Evolutionary conservation across 2,888 invertebrate genomes (phyloP).

Genomic region (Calliopum simillimum): DNA sequence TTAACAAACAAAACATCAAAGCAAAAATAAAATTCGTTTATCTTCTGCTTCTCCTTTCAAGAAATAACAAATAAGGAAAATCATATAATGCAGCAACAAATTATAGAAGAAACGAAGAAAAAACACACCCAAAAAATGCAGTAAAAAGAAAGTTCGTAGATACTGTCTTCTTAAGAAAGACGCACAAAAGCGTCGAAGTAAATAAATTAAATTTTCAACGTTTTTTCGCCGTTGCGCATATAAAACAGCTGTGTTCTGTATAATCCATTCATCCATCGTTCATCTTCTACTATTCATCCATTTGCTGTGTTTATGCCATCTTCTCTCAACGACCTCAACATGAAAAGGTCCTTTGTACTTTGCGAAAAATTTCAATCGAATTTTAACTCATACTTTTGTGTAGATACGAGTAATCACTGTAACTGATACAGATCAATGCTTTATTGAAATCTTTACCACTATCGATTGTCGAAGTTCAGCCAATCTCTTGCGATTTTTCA

Average conservation of each 20-base stretch:
- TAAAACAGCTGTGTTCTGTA: slow-evolving; percentile 14
- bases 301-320: background rate
- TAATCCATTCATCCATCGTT: background rate
- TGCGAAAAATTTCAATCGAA: background rate
- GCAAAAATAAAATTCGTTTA: too few relatives aligned
- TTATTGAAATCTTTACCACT: slow-evolving; percentile 5
- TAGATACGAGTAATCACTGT: too few relatives aligned
- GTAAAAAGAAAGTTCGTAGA: too few relatives aligned
- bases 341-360: background rate
- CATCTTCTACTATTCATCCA: background rate
- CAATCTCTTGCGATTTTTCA: slow-evolving; percentile 55
- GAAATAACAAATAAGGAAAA: too few relatives aligned
- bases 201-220: slow-evolving; percentile 29
- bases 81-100: too few relatives aligned
- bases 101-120: too few relatives aligned
- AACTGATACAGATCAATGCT: slow-evolving; percentile 10
- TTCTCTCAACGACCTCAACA: background rate
- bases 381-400: too few relatives aligned
- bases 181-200: slow-evolving; percentile 17
- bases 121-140: too few relatives aligned
- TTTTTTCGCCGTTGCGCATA: slow-evolving; percentile 24
- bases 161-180: background rate
- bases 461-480: background rate
- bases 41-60: too few relatives aligned
- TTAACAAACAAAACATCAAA: too few relatives aligned